Base-by-base conservation (phyloP, 2,888 invertebrate genomes). In the Callyntrura guangdongensis region DNA sequence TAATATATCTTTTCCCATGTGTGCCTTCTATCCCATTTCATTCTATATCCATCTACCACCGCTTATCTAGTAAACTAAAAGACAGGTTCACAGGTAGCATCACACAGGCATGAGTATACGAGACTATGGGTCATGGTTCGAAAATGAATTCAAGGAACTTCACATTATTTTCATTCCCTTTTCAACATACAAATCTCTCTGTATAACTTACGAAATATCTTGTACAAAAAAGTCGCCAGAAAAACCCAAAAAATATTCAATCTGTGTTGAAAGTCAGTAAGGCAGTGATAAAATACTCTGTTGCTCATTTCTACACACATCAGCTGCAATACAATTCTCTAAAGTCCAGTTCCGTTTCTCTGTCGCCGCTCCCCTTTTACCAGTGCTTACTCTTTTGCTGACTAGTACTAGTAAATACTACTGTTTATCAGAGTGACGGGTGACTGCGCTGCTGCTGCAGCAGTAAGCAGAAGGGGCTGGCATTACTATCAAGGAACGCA, bases 61-160 rank as follows among this genome's bases (percentile, higher is more conserved):
- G 47, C 72, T 47, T 72, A 45, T 72, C 45, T 0, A 0, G 20
- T 47, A 74, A 49, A 74, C 49, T n/a, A n/a, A 36, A 36, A 2
- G 36, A 36, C 36, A 74, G 49, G 74, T 49, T 49, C 11, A 14
- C 49, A 36, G 74, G 49, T 45, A 64, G n/a, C 36, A 53, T 17
- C n/a, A n/a, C n/a, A n/a, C n/a, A 61, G 61, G 61, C 61, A 61
- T 17, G 17, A 17, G n/a, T 5, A 17, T 17, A 8, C 14, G 69
- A 36, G 22, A 49, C n/a, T n/a, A n/a, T n/a, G n/a, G n/a, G n/a
- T n/a, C n/a, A n/a, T n/a, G n/a, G n/a, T n/a, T n/a, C n/a, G n/a
- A n/a, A n/a, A n/a, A 74, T 12, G 74, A 74, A 74, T 74, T 74
- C 74, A 74, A 49, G 53, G 14, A 22, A 49, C 47, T 12, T 22